Evolutionary conservation across 1,140 invertebrate genomes (phyloP).

Genomic region (Campoletis sonorensis): DNA sequence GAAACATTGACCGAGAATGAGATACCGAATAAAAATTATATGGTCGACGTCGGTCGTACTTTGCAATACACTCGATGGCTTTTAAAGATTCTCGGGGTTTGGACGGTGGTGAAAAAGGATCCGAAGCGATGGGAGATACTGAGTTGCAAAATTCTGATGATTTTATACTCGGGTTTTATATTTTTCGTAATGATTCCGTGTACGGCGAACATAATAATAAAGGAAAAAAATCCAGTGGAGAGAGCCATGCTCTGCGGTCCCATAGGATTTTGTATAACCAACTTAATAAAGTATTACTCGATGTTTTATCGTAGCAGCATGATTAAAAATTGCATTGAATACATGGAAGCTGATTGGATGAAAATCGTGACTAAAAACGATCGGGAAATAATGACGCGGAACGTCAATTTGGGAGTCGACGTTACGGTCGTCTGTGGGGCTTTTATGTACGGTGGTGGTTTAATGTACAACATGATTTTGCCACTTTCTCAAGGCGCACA

Average conservation of each 20-base stretch:
- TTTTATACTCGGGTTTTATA: not conserved
- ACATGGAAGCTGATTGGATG: slow-evolving; percentile 50
- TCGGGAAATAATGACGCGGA: slow-evolving; percentile 14
- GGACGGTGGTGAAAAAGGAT: slow-evolving; percentile 28
- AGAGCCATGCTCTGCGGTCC: slow-evolving; percentile 20
- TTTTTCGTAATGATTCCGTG: slow-evolving; percentile 17
- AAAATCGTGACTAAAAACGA: slow-evolving; percentile 3
- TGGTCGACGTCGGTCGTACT: not conserved
- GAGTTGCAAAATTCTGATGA: slow-evolving; percentile 21
- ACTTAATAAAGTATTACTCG: slow-evolving; percentile 14
- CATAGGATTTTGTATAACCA: slow-evolving; percentile 28
- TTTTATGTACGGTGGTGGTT: slow-evolving; percentile 53
- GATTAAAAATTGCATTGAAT: slow-evolving; percentile 22
- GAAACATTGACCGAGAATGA: not conserved
- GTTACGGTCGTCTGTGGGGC: slow-evolving; percentile 47
- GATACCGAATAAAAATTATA: slow-evolving; percentile 6
- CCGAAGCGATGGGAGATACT: not conserved
- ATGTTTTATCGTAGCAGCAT: not conserved
- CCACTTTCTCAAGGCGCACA: not conserved
- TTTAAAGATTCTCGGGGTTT: slow-evolving; percentile 18
- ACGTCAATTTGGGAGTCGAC: slow-evolving; percentile 36
- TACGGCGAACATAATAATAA: slow-evolving; percentile 5
- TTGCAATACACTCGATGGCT: slow-evolving; percentile 30
- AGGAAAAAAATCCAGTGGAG: not conserved
- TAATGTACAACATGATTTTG: slow-evolving; percentile 32